These are phyloP conservation scores for Onychomys leucogaster DNA, from an alignment of 2,797 vertebrate genomes.

Conservation along the genomic window DNA sequence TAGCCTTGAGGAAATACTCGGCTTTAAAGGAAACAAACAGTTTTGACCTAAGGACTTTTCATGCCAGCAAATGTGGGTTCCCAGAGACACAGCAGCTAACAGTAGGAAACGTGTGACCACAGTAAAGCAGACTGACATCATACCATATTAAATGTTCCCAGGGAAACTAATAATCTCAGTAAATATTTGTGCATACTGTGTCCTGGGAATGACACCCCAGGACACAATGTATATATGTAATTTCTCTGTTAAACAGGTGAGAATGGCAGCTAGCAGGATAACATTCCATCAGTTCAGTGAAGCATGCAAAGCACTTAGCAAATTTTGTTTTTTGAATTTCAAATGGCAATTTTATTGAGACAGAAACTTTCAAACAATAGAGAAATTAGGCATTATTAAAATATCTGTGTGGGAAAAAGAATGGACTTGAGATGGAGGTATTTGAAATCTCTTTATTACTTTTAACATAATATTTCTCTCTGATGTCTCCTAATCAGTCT, in stretches of 20 bases:
- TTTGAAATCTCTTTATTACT: neutral
- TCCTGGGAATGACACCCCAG: neutral
- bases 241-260: neutral
- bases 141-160: neutral
- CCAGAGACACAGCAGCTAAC: neutral
- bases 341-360: conserved; percentile 82
- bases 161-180: neutral
- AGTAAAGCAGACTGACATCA: neutral
- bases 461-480: conserved; percentile 36
- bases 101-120: neutral
- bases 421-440: neutral
- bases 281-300: neutral
- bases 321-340: conserved; percentile 69
- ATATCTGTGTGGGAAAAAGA: neutral
- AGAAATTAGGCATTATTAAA: conserved; percentile 67
- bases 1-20: neutral
- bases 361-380: conserved; percentile 49
- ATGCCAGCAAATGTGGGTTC: neutral
- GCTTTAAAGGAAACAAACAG: neutral
- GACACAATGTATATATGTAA: neutral
- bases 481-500: neutral
- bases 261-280: neutral
- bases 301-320: neutral
- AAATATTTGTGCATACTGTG: neutral
- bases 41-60: neutral